These are phyloP conservation scores for Myotis planiceps DNA, from an alignment of 2,797 vertebrate genomes.

Conservation along the genomic window DNA sequence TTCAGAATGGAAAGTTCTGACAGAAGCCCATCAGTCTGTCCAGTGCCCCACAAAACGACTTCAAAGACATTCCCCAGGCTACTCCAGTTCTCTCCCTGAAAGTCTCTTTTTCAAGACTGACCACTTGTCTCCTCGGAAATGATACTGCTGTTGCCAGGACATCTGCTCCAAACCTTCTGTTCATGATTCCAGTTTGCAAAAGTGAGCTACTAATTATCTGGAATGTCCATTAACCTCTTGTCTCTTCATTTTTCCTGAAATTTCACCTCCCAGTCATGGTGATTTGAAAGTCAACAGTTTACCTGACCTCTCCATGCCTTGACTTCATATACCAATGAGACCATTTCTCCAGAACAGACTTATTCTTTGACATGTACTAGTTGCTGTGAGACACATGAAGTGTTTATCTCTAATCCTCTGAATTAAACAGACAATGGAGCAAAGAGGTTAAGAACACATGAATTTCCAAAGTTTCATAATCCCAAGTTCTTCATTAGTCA, in stretches of 20 bases:
- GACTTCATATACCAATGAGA: neutral
- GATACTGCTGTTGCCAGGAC: neutral
- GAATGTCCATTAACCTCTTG: neutral
- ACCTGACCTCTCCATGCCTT: neutral
- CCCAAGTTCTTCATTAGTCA: neutral
- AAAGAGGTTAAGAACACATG: neutral
- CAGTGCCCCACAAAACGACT: neutral
- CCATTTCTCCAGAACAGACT: neutral
- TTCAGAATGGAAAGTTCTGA: neutral
- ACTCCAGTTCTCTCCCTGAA: neutral
- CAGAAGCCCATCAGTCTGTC: neutral
- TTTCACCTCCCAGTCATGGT: neutral
- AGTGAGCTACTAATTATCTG: neutral
- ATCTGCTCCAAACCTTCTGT: neutral
- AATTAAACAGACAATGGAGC: neutral
- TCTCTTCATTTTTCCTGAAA: conserved; percentile 4
- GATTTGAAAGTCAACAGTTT: neutral
- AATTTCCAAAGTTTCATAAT: neutral
- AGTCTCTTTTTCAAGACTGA: neutral
- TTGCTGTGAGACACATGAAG: neutral
- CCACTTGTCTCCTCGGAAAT: neutral
- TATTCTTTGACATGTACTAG: neutral
- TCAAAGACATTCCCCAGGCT: neutral
- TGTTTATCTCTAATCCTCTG: neutral
- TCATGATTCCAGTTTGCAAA: neutral